A percentile compares a stretch with the other conserved stretches of the same genome.
phyloP scores from a whole-genome alignment of 64 coral and sea anemone species.

The Astreopora myriophthalma region DNA sequence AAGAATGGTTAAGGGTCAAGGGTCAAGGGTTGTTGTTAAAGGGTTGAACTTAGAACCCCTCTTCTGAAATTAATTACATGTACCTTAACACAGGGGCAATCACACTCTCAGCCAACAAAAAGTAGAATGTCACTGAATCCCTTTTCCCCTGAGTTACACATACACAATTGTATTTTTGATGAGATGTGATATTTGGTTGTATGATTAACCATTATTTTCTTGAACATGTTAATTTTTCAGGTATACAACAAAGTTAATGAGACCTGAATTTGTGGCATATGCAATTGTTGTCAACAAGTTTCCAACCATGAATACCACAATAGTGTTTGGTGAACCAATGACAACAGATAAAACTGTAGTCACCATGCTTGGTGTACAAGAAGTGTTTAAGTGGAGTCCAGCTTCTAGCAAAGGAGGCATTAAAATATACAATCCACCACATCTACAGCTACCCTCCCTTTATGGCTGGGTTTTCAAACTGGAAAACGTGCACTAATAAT shows the following conservation, averaged over 20 bases:
- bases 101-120: too few relatives aligned
- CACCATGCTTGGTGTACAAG: conserved; percentile 9
- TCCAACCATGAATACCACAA: not conserved
- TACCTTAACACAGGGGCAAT: too few relatives aligned
- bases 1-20: too few relatives aligned
- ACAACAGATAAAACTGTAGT: conserved; percentile 8
- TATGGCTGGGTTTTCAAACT: conserved; percentile 3
- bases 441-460: not conserved
- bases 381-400: not conserved
- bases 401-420: not conserved
- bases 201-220: not conserved
- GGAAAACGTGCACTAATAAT: not conserved
- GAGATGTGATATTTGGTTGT: too few relatives aligned
- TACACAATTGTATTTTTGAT: not conserved
- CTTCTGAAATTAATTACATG: too few relatives aligned
- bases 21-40: too few relatives aligned
- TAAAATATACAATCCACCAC: conserved; percentile 5
- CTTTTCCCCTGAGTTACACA: too few relatives aligned
- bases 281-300: conserved; percentile 21
- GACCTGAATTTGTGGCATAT: not conserved
- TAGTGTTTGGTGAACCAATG: conserved; percentile 13
- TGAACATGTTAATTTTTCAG: not conserved
- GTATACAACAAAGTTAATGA: conserved; percentile 23
- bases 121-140: too few relatives aligned
- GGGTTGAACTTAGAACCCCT: too few relatives aligned